A percentile compares a stretch with the other conserved stretches of the same genome.
Evolutionary conservation across 1,140 invertebrate genomes (phyloP).

Genomic region (Onthophagus taurus): DNA sequence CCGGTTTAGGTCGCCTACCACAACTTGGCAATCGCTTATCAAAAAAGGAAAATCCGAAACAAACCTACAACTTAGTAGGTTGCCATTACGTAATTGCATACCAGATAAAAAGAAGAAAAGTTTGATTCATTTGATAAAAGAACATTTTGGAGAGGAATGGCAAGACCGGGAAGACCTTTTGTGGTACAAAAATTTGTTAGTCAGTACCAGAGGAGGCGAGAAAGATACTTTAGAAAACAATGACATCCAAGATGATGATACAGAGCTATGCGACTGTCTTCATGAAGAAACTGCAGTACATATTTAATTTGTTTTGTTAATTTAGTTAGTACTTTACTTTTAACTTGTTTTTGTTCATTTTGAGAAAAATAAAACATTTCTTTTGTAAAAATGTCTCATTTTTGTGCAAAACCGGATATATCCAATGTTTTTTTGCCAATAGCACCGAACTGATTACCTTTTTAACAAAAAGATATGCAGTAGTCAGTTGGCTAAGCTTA

Average conservation of each 20-base stretch:
- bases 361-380: too few species aligned
- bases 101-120: conserved; percentile 14
- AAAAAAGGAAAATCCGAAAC: background rate
- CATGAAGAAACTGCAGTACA: conserved; percentile 8
- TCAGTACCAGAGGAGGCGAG: too few species aligned
- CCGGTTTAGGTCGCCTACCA: conserved; percentile 1
- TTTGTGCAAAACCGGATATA: conserved; percentile 14
- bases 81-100: too few species aligned
- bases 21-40: conserved; percentile 1
- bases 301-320: conserved; percentile 8
- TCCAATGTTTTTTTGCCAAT: conserved; percentile 8
- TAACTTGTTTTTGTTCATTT: conserved; percentile 3
- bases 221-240: conserved; percentile 5
- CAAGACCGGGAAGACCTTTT: conserved; percentile 1
- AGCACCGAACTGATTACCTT: too few species aligned
- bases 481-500: too few species aligned
- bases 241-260: background rate
- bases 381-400: conserved; percentile 2
- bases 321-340: conserved; percentile 1
- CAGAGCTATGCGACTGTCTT: conserved; percentile 10
- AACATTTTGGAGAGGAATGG: conserved; percentile 14
- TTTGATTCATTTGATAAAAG: conserved; percentile 5
- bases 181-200: conserved; percentile 13
- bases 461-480: too few species aligned
- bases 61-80: too few species aligned